These are phyloP conservation scores for Criorhina ranunculi DNA, from an alignment of 2,888 invertebrate species.

Conservation along the genomic window DNA sequence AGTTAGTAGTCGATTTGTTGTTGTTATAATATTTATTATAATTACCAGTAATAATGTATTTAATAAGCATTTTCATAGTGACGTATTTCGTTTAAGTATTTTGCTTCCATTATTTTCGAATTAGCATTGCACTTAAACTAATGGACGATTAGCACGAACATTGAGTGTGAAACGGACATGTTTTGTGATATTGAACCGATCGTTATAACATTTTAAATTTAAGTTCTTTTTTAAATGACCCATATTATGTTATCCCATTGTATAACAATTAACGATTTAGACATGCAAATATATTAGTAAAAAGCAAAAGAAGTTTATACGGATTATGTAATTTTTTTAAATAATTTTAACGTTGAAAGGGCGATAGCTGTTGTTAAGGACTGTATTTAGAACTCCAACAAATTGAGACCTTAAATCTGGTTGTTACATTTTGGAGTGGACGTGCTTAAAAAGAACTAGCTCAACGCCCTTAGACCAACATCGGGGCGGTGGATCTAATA, in stretches of 20 bases:
- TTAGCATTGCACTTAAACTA: slow-evolving; percentile 21
- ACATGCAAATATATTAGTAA: slow-evolving; percentile 19
- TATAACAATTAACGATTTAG: slow-evolving; percentile 16
- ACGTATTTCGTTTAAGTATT: not conserved
- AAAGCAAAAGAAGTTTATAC: slow-evolving; percentile 41
- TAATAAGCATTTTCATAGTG: not conserved
- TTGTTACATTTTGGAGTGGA: too few relatives aligned
- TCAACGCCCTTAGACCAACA: too few relatives aligned
- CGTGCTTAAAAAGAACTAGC: too few relatives aligned
- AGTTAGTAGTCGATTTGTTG: slow-evolving; percentile 32
- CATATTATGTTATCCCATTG: slow-evolving; percentile 19
- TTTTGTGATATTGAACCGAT: slow-evolving; percentile 23
- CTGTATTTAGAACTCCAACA: too few relatives aligned
- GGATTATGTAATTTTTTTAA: not conserved
- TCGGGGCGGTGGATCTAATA: too few relatives aligned
- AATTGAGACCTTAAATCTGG: too few relatives aligned
- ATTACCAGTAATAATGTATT: not conserved
- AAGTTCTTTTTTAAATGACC: slow-evolving; percentile 13
- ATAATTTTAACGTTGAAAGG: not conserved
- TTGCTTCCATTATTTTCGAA: slow-evolving; percentile 14
- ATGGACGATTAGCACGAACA: slow-evolving; percentile 24
- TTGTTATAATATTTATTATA: not conserved
- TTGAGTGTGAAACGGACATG: slow-evolving; percentile 25
- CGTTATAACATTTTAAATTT: not conserved
- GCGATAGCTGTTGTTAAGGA: too few relatives aligned